phyloP scores from a whole-genome alignment of 1,140 invertebrate genomes.

The Coelopa frigida region DNA sequence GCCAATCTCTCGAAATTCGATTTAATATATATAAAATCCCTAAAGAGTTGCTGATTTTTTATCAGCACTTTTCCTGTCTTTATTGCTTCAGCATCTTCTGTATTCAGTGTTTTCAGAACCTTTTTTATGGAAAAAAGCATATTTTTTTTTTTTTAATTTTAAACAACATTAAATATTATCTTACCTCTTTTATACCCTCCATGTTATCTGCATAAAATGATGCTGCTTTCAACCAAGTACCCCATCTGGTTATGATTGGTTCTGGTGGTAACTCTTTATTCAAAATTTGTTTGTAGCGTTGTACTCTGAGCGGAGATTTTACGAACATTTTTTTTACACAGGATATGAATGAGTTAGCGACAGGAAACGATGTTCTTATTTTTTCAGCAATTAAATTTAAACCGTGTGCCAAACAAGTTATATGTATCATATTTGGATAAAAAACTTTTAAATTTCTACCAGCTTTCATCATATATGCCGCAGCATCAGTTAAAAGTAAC shows the following conservation, averaged over 20 bases:
- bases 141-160: too few species aligned
- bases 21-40: too few species aligned
- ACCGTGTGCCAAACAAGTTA: conserved; percentile 5
- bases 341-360: conserved; percentile 1
- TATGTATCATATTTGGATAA: conserved; percentile 6
- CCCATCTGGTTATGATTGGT: conserved; percentile 42
- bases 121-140: too few species aligned
- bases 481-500: conserved; percentile 6
- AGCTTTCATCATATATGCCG: conserved; percentile 6
- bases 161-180: too few species aligned
- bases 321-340: conserved; percentile 4
- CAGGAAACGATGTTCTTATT: not conserved
- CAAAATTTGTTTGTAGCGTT: not conserved
- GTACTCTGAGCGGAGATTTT: conserved; percentile 1
- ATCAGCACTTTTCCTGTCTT: too few species aligned
- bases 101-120: too few species aligned
- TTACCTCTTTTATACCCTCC: conserved; percentile 1
- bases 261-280: conserved; percentile 28
- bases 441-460: conserved; percentile 1
- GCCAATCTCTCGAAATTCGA: too few species aligned
- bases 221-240: conserved; percentile 41
- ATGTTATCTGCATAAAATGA: conserved; percentile 21
- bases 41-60: too few species aligned
- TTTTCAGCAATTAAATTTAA: not conserved
- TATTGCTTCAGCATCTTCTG: too few species aligned